These are phyloP conservation scores for Ploceus nigricollis DNA, from an alignment of 2,113 vertebrate species.

Conservation along the genomic window DNA sequence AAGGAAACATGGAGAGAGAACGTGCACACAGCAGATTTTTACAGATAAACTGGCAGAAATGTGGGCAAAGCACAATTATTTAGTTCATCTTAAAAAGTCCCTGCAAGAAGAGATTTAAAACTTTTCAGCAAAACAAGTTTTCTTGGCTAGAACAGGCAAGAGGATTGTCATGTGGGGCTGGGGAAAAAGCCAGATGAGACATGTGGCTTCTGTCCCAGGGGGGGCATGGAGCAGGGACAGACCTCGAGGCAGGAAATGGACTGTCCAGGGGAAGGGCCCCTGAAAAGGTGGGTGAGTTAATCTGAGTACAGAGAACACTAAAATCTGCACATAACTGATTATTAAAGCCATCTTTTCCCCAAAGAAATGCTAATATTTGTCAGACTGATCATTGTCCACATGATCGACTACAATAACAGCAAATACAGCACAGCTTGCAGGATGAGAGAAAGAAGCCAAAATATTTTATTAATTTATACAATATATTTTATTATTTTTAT, in stretches of 20 bases:
- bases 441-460: background rate
- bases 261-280: background rate
- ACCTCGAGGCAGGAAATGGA: background rate
- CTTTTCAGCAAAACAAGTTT: background rate
- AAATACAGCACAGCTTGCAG: background rate
- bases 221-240: background rate
- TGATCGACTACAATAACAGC: background rate
- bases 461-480: too few species aligned
- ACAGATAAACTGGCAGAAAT: background rate
- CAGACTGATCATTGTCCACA: background rate
- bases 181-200: background rate
- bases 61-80: background rate
- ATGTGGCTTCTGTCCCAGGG: background rate
- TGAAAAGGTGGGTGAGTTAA: background rate
- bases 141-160: background rate
- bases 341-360: background rate
- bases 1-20: background rate
- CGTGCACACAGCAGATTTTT: background rate
- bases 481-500: too few species aligned
- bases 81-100: background rate
- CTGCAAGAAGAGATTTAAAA: background rate
- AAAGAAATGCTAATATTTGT: background rate
- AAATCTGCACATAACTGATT: background rate
- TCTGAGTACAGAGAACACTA: background rate
- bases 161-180: background rate